Evolutionary conservation across 2,113 vertebrate genomes (phyloP).

Genomic region (Daboia siamensis): DNA sequence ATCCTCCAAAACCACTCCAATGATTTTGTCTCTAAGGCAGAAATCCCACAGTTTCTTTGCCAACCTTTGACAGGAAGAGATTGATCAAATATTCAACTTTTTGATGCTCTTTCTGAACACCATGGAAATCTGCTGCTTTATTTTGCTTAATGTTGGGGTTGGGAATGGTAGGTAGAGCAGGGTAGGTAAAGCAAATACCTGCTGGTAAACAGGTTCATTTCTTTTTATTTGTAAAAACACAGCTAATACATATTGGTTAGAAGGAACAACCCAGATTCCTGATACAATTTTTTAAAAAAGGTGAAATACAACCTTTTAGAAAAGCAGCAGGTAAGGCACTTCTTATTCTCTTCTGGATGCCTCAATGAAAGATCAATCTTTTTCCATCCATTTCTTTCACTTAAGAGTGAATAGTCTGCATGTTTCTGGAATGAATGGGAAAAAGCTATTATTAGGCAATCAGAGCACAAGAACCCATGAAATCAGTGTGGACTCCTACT

Average conservation of each 20-base stretch:
- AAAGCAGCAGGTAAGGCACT: accelerated
- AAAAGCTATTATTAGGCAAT: slow-evolving; percentile 4
- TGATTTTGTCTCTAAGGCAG: not conserved
- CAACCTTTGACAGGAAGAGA: not conserved
- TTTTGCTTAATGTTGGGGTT: not conserved
- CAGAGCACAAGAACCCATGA: slow-evolving; percentile 23
- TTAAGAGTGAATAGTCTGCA: slow-evolving; percentile 9
- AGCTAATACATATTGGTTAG: not conserved
- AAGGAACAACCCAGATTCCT: not conserved
- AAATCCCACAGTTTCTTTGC: not conserved
- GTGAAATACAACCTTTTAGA: not conserved
- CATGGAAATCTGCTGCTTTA: not conserved
- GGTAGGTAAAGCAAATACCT: not conserved
- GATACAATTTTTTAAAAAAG: not conserved
- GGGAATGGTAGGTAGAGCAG: not conserved
- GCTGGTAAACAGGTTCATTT: not conserved
- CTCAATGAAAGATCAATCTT: slow-evolving; percentile 1
- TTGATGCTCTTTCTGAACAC: not conserved
- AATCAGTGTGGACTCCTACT: not conserved
- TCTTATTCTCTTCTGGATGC: not conserved
- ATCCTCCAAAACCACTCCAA: not conserved
- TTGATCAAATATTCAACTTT: not conserved
- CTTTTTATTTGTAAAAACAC: not conserved
- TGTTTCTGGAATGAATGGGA: slow-evolving; percentile 12
- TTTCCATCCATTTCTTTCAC: slow-evolving; percentile 15